These are phyloP conservation scores for Saguinus midas DNA, from an alignment of 2,113 vertebrate genomes.

Conservation along the genomic window DNA sequence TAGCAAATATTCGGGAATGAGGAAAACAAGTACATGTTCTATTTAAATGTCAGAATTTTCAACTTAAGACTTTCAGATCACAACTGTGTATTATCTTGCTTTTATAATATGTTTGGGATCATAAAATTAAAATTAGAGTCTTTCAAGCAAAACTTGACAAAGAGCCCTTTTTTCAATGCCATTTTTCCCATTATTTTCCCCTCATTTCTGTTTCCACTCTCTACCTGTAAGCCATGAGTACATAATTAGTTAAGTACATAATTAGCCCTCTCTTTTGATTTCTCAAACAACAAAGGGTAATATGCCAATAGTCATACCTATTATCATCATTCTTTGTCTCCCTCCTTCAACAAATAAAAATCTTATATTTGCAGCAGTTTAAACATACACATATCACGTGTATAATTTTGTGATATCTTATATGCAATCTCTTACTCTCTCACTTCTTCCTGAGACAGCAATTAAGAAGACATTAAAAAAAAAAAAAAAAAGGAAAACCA, in stretches of 20 bases:
- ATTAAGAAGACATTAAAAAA: neutral
- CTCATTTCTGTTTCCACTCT: neutral
- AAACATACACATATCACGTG: neutral
- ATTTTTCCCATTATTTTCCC: neutral
- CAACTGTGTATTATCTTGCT: neutral
- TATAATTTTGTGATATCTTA: neutral
- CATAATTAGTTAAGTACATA: neutral
- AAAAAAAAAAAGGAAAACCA: neutral
- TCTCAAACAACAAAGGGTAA: conserved; percentile 13
- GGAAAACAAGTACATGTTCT: neutral
- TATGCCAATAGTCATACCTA: neutral
- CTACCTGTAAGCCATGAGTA: neutral
- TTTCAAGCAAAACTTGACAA: neutral
- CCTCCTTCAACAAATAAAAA: neutral
- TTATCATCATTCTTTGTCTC: neutral
- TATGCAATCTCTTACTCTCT: neutral
- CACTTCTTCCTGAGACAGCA: neutral
- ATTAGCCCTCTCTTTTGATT: conserved; percentile 4
- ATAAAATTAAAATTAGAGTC: neutral
- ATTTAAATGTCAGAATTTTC: conserved; percentile 18
- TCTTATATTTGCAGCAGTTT: neutral
- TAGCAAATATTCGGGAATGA: neutral
- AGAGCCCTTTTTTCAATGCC: neutral
- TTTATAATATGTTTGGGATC: neutral
- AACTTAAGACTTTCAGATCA: neutral